These are phyloP conservation scores for Tragelaphus eurycerus DNA, from an alignment of 2,797 vertebrate genomes.

Conservation along the genomic window DNA sequence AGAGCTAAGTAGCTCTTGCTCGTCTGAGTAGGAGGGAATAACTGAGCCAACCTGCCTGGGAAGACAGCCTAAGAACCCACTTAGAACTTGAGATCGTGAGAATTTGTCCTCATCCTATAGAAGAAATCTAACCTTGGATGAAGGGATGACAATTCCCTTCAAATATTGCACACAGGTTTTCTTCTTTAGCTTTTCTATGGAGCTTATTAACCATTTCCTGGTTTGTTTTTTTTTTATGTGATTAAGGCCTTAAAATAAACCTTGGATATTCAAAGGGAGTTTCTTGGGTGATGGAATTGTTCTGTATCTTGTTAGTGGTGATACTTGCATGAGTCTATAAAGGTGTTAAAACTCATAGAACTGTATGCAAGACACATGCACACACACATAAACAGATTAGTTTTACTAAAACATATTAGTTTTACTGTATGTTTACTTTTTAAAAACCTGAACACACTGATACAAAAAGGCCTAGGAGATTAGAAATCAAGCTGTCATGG, in stretches of 20 bases:
- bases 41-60: background rate
- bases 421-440: background rate
- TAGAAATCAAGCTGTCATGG: background rate
- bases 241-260: background rate
- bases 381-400: background rate
- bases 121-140: background rate
- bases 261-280: background rate
- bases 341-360: background rate
- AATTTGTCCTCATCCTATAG: background rate
- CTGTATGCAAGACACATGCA: background rate
- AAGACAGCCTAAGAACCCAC: background rate
- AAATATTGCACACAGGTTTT: background rate
- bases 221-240: background rate
- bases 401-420: background rate
- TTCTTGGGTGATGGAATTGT: background rate
- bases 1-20: background rate
- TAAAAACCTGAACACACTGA: background rate
- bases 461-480: background rate
- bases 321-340: background rate
- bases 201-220: background rate
- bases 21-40: background rate
- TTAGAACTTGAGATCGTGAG: background rate
- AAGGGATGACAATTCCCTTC: background rate
- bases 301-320: background rate
- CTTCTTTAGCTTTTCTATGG: background rate